Evolutionary conservation across 2,797 vertebrate genomes (phyloP), one percentile per base, ranked within the genome.

Genomic region (Cynodonichthys magdalenae): DNA sequence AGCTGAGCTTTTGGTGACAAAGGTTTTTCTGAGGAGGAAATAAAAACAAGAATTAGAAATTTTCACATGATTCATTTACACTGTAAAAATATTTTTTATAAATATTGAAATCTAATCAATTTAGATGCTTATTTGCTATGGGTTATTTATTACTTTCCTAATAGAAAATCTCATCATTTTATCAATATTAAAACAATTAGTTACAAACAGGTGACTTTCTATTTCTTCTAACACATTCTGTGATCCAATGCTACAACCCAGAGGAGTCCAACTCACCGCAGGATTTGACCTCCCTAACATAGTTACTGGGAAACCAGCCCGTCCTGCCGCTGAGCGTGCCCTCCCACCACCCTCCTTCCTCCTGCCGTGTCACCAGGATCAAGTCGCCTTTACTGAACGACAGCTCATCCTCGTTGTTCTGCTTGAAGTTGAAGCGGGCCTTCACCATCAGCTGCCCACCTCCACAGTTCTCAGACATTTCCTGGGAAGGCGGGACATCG

Each of bases 331-430:
- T 95, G 66, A 99, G 89, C 0, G 86, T 86, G 29, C 98, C 98
- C 93, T 99, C 97, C 98, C 98, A 99, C 98, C 98, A 99, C 79
- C 98, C 98, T 48, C 98, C 98, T 77, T 99, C 98, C 88, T 99
- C 97, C 76, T 97, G 95, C 66, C 97, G 94, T 31, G 93, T 95
- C 81, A 99, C 98, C 14, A 94, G 91, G 90, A 99, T 97, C 82
- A 97, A 71, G 52, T 99, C 98, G 5, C 97, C 98, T 92, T 99
- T 99, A 83, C 59, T 93, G 83, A 99, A 97, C 0, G 97, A 98
- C 70, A 99, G 92, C 78, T 99, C 98, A 41, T 99, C 98, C 84
- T 99, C 96, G 11, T 99, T 99, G 82, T 95, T 98, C 91, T 99
- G 96, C 86, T 97, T 98, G 90, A 99, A 99, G 92, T 96, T 96